These are phyloP conservation scores for Suricata suricatta DNA, from an alignment of 2,113 vertebrate genomes.

Conservation along the genomic window DNA sequence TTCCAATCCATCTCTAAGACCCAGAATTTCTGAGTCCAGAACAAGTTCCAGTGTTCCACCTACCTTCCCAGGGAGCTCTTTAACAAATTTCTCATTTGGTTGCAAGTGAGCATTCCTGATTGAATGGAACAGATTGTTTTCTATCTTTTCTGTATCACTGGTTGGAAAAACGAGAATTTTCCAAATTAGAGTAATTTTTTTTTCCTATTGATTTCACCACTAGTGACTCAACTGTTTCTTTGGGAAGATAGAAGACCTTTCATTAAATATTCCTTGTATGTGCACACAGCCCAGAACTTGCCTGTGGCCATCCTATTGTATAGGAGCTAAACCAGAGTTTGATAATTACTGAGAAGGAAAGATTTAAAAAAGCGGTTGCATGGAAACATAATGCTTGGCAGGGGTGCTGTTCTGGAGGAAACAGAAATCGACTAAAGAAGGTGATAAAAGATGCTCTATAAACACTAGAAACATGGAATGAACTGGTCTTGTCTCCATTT, in stretches of 20 bases:
- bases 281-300: background rate
- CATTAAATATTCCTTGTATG: background rate
- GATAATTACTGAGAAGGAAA: background rate
- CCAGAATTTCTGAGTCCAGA: background rate
- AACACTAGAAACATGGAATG: background rate
- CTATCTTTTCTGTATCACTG: background rate
- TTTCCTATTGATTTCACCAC: slow-evolving; percentile 61
- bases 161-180: slow-evolving; percentile 46
- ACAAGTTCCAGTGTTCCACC: background rate
- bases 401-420: background rate
- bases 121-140: background rate
- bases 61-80: background rate
- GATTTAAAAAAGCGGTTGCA: background rate
- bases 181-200: slow-evolving; percentile 56
- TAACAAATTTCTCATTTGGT: background rate
- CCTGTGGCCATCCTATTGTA: background rate
- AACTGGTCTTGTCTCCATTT: background rate
- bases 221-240: background rate
- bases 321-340: background rate
- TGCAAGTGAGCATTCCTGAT: background rate
- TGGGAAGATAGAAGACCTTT: slow-evolving; percentile 8
- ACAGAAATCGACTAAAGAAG: background rate
- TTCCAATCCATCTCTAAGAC: background rate
- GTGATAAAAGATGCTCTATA: background rate
- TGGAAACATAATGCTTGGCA: background rate